These are phyloP conservation scores for Seladonia tumulorum DNA, from an alignment of 2,888 invertebrate genomes.

Conservation along the genomic window DNA sequence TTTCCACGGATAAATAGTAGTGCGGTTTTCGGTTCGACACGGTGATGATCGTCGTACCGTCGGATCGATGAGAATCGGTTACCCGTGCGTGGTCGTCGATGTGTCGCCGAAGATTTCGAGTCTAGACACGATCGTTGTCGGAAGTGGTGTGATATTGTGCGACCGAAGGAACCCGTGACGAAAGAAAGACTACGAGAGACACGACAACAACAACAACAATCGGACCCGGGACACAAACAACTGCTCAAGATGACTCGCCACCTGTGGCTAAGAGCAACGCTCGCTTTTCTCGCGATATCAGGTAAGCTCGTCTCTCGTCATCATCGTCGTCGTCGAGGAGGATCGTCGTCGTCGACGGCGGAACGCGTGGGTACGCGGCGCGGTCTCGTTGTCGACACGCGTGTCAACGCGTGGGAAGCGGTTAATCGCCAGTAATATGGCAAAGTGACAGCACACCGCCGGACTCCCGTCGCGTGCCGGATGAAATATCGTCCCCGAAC, in stretches of 20 bases:
- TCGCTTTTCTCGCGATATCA: constrained; percentile 72
- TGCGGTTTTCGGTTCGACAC: not conserved
- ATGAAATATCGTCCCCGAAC: constrained; percentile 31
- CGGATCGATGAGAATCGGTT: constrained; percentile 17
- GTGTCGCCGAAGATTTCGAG: not conserved
- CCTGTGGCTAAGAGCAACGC: constrained; percentile 76
- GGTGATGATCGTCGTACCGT: constrained; percentile 40
- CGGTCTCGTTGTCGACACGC: constrained; percentile 36
- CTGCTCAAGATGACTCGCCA: constrained; percentile 73
- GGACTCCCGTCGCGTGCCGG: constrained; percentile 23
- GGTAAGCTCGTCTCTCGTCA: constrained; percentile 69
- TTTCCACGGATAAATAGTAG: constrained; percentile 3
- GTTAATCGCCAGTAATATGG: constrained; percentile 58
- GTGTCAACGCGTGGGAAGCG: constrained; percentile 50
- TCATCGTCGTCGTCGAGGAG: not conserved
- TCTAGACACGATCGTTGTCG: not conserved
- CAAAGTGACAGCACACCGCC: constrained; percentile 46
- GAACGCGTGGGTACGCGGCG: constrained; percentile 13
- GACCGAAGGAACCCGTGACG: constrained; percentile 22
- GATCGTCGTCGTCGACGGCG: not conserved
- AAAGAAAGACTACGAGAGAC: not conserved
- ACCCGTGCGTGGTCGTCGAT: not conserved
- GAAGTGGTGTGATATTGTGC: constrained; percentile 36
- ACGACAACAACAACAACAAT: no score
- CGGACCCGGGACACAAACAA: no score